These are phyloP conservation scores for Theonella swinhoei DNA, from an alignment of 37 sponge, comb jelly and placozoan species.

Conservation along the genomic window DNA sequence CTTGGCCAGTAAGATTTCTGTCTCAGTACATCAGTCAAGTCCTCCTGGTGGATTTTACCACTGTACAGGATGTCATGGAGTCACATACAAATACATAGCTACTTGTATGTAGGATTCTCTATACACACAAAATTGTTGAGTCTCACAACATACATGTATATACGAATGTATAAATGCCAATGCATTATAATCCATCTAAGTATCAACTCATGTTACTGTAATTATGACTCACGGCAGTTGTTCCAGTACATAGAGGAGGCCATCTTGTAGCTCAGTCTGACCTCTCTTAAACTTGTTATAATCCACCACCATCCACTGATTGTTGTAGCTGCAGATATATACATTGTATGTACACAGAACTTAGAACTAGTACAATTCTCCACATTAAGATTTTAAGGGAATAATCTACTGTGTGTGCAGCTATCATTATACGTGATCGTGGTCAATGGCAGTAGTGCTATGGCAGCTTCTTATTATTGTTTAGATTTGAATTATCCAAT, in stretches of 20 bases:
- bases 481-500: too few species aligned
- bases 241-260: slow-evolving; percentile 87
- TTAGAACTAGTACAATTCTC: too few species aligned
- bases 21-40: slow-evolving; percentile 77
- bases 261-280: slow-evolving; percentile 7
- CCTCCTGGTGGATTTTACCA: slow-evolving; percentile 40
- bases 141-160: not conserved
- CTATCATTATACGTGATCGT: too few species aligned
- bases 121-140: not conserved
- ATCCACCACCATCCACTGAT: slow-evolving; percentile 98
- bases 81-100: not conserved
- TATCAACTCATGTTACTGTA: not conserved
- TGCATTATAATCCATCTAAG: too few species aligned
- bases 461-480: too few species aligned
- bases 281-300: slow-evolving; percentile 82
- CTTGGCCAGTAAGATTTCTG: slow-evolving; percentile 88
- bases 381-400: too few species aligned
- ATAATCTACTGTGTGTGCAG: too few species aligned
- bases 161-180: too few species aligned
- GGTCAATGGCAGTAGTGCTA: too few species aligned
- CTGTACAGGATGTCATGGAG: slow-evolving; percentile 12
- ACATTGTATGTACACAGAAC: too few species aligned
- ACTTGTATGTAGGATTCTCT: not conserved
- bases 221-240: slow-evolving; percentile 81
- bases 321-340: slow-evolving; percentile 80